Conservation (phyloP, 2,113 vertebrate genomes). For the Datnioides undecimradiatus region DNA sequence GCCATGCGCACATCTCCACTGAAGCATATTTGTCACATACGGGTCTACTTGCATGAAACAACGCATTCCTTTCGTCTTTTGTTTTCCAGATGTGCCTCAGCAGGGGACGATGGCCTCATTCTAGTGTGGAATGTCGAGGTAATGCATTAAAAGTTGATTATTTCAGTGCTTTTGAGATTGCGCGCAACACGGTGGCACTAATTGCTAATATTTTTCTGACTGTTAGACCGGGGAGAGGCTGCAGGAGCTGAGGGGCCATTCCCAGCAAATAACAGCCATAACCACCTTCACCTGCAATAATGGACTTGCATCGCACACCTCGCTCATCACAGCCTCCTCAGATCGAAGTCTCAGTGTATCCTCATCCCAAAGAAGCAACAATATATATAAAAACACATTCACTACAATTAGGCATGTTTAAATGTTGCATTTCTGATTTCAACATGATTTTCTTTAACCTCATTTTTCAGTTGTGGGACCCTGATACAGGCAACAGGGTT, state of each 20-base stretch:
- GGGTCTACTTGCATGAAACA: not conserved
- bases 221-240: slow-evolving; percentile 93
- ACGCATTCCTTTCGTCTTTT: not conserved
- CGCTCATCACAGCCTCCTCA: slow-evolving; percentile 92
- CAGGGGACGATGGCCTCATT: slow-evolving; percentile 93
- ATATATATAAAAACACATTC: not conserved
- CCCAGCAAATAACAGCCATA: slow-evolving; percentile 94
- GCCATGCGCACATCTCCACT: slow-evolving; percentile 4
- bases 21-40: not conserved
- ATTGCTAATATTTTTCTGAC: not conserved
- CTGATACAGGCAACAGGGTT: slow-evolving; percentile 87
- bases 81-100: slow-evolving; percentile 91
- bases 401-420: not conserved
- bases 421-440: not conserved
- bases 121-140: slow-evolving; percentile 95
- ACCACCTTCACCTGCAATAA: slow-evolving; percentile 79
- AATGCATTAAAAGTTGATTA: not conserved
- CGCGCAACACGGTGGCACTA: slow-evolving; percentile 9
- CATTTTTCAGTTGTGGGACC: slow-evolving; percentile 90
- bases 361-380: slow-evolving; percentile 59
- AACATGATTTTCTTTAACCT: slow-evolving; percentile 74
- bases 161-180: slow-evolving; percentile 8
- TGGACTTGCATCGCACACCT: slow-evolving; percentile 72
- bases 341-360: slow-evolving; percentile 96
- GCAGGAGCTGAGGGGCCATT: slow-evolving; percentile 90